Evolutionary conservation across 2,888 invertebrate genomes (phyloP), one percentile per base, ranked within the genome.

Genomic region (Electrophaes corylata): DNA sequence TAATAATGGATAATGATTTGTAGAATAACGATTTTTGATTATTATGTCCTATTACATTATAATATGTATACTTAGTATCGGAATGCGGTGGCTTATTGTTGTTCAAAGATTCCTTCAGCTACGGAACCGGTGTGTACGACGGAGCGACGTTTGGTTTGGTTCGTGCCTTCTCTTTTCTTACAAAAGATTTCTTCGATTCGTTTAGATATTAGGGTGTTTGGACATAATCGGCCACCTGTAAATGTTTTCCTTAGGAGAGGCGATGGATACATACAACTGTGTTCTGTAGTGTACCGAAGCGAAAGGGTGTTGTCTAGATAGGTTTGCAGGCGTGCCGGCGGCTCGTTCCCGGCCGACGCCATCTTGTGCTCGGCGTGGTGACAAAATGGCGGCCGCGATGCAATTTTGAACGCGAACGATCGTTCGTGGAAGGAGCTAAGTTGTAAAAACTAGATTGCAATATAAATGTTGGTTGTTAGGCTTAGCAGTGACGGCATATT

Each of bases 41-140:
- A 88, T 84, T 84, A 83, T 88, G 86, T 88, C 88, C 83, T 86
- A 62, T 65, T 3, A 26, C 11, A 23, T 40, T 81, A 85, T 85
- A 86, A 85, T 88, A 86, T 88, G 86, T 88, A 86, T 88, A 86
- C 88, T 86, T 88, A 88, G 86, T 86, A 85, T 86, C 72, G 78
- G 78, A 77, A 76, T 72, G 67, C 71, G 82, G 83, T 71, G 81
- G 78, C 61, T 61, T 66, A 79, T 71, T 76, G 73, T 65, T 66
- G 81, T 72, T 65, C 77, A 66, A 73, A 67, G 64, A 67, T 65
- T 69, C 66, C 47, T 60, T 48, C 47, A 52, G 48, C 39, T 43
- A 26, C 44, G 57, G 57, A 53, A 26, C 61, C 26, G 49, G 44
- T 26, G 41, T 33, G 35, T 16, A 3, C 8, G 37, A 67, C 54